Base-by-base conservation (phyloP, 2,888 invertebrate species). In the Andrena praecox region DNA sequence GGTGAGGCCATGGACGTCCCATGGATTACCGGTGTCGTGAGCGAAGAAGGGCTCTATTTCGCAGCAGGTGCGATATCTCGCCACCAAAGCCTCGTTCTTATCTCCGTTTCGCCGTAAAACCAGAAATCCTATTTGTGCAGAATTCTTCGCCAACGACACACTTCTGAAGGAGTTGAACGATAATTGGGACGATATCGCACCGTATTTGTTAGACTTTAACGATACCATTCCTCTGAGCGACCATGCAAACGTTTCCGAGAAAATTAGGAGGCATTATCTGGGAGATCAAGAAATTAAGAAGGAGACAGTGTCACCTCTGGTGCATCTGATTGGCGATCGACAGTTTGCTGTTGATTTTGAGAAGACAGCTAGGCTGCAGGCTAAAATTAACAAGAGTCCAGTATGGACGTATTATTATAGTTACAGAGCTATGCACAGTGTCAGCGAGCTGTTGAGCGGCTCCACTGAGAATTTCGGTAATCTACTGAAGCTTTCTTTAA, bases 31-130 rank as follows among this genome's bases (percentile, higher is more conserved):
- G 95, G 96, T 0, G 95, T 96, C 66, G 95, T 96, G 0, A 95
- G 95, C 20, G 95, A 96, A 35, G 97, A 97, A 92, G 97, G 97
- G 64, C 94, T 97, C 12, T 97, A 96, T 88, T 96, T 97, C 31
- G 96, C 95, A 48, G 95, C 95, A 94, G 77, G 80, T 80, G 6
- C 7, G 35, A 20, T 29, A 8, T 56, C 6, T 7, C 27, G 0
- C 24, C 10, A 5, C 10, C 5, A 35, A 33, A 12, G 5, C 2
- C n/a, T 62, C 20, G 2, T 6, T 33, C 42, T 8, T 42, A 60
- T 50, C 24, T 29, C 12, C 10, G 4, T 0, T n/a, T 1, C 0
- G 24, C n/a, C 6, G 12, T 50, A 20, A 12, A 48, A 31, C 4
- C 1, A 0, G 16, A 0, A 10, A 8, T 7, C 24, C 31, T 27